Conservation (phyloP, 1,140 invertebrate species). For the Harpegnathos saltator region DNA sequence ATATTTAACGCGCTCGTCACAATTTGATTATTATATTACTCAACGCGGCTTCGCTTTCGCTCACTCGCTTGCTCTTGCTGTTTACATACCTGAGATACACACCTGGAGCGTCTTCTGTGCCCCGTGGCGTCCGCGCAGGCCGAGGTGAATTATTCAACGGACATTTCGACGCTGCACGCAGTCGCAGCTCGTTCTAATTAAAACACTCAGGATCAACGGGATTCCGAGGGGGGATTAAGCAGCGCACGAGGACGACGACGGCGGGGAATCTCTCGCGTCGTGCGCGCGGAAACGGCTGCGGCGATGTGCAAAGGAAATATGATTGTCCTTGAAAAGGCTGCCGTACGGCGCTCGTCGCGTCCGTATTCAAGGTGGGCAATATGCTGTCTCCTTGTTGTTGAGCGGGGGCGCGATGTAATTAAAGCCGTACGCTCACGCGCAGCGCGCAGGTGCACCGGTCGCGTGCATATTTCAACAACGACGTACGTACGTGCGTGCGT, state of each 20-base stretch:
- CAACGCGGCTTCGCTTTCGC: no score
- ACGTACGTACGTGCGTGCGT: no score
- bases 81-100: not conserved
- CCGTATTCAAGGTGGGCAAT: no score
- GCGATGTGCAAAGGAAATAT: not conserved
- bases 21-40: no score
- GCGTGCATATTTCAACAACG: slow-evolving; percentile 40
- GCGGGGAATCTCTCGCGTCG: not conserved
- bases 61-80: no score
- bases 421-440: no score
- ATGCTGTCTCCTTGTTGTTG: no score
- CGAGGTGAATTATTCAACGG: not conserved
- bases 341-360: no score
- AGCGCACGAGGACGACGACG: not conserved
- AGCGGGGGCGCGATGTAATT: slow-evolving; percentile 39
- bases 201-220: slow-evolving; percentile 43
- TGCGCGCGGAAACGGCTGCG: slow-evolving; percentile 7
- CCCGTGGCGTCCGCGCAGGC: not conserved
- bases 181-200: slow-evolving; percentile 35
- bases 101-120: not conserved
- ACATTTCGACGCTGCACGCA: not conserved
- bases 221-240: slow-evolving; percentile 13
- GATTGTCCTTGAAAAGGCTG: slow-evolving; percentile 37
- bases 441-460: slow-evolving; percentile 19
- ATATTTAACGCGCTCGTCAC: no score